Conservation (phyloP, 2,797 vertebrate genomes). For the Phrynocephalus guinanensis region DNA sequence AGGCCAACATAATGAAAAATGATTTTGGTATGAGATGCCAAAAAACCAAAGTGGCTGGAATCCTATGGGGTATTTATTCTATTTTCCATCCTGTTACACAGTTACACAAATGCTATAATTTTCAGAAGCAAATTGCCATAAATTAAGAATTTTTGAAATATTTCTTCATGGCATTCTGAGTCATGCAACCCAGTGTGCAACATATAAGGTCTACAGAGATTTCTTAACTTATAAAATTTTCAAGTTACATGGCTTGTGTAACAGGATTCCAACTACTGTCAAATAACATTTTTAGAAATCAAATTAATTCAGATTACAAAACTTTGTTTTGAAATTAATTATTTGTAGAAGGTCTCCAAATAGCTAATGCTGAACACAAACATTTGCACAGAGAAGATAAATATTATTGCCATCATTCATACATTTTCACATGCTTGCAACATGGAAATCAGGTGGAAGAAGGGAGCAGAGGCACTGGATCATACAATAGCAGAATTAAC, state of each 20-base stretch:
- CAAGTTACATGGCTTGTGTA: no score
- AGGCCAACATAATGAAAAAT: background rate
- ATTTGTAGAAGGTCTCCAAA: background rate
- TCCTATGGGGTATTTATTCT: no score
- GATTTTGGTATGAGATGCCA: background rate
- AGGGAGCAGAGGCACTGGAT: background rate
- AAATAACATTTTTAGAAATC: background rate
- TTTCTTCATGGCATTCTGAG: no score
- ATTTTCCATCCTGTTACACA: no score
- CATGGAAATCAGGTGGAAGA: no score
- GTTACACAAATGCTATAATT: no score
- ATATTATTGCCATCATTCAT: background rate
- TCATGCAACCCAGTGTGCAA: no score
- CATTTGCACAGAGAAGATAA: background rate
- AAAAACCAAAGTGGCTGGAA: background rate
- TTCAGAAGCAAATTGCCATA: no score
- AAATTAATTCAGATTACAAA: background rate
- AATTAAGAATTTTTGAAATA: no score
- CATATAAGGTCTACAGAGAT: no score
- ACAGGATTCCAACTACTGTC: no score
- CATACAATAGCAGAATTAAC: background rate
- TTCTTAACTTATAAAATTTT: no score
- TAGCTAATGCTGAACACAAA: background rate
- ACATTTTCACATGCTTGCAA: background rate
- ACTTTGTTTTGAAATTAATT: background rate